Conservation (phyloP, 2,888 invertebrate genomes). For the Bombylius discolor region DNA sequence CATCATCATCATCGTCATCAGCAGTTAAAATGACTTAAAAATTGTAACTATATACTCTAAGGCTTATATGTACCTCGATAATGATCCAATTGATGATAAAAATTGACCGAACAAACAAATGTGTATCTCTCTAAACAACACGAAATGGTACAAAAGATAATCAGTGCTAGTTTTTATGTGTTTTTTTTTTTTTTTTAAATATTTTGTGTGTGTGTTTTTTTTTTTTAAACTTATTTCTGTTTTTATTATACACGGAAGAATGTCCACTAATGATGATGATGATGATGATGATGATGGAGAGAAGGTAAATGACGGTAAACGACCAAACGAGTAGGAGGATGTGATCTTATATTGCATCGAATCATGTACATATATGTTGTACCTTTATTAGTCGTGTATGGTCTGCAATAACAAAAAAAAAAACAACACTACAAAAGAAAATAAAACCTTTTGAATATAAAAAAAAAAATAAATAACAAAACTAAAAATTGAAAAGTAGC, state of each 20-base stretch:
- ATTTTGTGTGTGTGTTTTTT: too few relatives aligned
- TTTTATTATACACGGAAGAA: constrained; percentile 9
- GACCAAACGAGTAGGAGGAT: constrained; percentile 7
- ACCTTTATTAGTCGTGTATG: background rate
- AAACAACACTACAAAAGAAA: too few relatives aligned
- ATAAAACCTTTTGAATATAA: too few relatives aligned
- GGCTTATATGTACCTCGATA: background rate
- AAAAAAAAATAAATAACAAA: too few relatives aligned
- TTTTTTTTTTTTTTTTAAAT: background rate
- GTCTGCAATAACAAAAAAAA: too few relatives aligned
- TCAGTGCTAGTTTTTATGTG: background rate
- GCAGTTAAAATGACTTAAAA: too few relatives aligned
- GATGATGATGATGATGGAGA: constrained; percentile 3
- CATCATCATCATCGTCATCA: too few relatives aligned
- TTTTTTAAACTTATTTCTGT: background rate
- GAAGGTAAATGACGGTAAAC: background rate
- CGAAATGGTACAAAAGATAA: constrained; percentile 4
- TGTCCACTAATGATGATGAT: constrained; percentile 9
- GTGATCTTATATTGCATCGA: constrained; percentile 2
- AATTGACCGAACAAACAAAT: constrained; percentile 3
- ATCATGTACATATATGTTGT: background rate
- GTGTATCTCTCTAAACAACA: background rate
- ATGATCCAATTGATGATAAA: constrained; percentile 1
- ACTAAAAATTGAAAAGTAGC: too few relatives aligned
- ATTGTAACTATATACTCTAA: too few relatives aligned